Evolutionary conservation across 1,140 invertebrate species (phyloP).

Genomic region (Cherax destructor): DNA sequence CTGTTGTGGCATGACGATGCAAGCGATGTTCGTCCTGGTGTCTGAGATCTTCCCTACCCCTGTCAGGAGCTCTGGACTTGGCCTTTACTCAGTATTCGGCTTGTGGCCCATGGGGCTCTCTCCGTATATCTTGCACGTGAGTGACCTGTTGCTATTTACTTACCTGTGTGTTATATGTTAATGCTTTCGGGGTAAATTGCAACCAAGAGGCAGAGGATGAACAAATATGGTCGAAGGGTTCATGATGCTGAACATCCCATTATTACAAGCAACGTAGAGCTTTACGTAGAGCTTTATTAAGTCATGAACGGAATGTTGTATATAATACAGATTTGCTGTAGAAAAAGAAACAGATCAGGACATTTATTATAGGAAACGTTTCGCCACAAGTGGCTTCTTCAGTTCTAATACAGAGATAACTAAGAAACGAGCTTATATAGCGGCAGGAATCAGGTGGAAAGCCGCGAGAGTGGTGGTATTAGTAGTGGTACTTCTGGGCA

Average conservation of each 20-base stretch:
- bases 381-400: too few relatives aligned
- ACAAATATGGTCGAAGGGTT: neutral
- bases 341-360: too few relatives aligned
- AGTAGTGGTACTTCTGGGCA: too few relatives aligned
- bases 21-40: neutral
- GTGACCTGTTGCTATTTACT: neutral
- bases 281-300: neutral
- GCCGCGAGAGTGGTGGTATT: too few relatives aligned
- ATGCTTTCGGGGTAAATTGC: too few relatives aligned
- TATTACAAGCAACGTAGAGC: neutral
- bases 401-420: too few relatives aligned
- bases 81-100: constrained; percentile 7
- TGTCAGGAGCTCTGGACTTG: constrained; percentile 23
- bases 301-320: neutral
- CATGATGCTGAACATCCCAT: too few relatives aligned
- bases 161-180: too few relatives aligned
- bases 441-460: too few relatives aligned
- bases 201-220: too few relatives aligned
- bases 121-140: constrained; percentile 24
- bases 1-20: neutral
- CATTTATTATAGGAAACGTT: too few relatives aligned
- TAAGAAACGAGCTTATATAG: too few relatives aligned
- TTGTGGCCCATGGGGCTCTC: constrained; percentile 8
- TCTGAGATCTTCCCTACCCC: constrained; percentile 39
- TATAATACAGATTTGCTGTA: neutral